A percentile compares a stretch with the other conserved stretches of the same genome.
Evolutionary conservation across 1,140 invertebrate species (phyloP).

Genomic region (Rhyacophila brunnea): DNA sequence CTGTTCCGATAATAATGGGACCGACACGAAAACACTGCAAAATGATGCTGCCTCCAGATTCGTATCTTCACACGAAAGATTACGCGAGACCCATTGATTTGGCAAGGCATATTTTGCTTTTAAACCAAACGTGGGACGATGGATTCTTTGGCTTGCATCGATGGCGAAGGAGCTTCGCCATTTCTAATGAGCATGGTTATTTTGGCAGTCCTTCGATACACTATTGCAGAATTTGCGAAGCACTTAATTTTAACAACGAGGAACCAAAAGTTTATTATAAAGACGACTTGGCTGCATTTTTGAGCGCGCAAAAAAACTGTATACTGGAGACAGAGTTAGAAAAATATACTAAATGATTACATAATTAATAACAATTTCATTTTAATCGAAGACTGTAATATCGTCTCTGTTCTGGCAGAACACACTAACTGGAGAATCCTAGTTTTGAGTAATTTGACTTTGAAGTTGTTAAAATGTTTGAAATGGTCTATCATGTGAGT

Average conservation of each 20-base stretch:
- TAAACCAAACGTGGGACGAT: constrained; percentile 53
- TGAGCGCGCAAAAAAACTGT: constrained; percentile 51
- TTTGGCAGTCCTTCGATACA: constrained; percentile 62
- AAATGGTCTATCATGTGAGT: too few relatives aligned
- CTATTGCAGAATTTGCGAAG: constrained; percentile 75
- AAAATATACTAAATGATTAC: too few relatives aligned
- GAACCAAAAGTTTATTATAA: constrained; percentile 47
- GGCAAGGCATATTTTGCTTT: constrained; percentile 58
- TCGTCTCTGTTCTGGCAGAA: too few relatives aligned
- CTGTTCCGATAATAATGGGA: constrained; percentile 67
- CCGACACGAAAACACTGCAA: constrained; percentile 49
- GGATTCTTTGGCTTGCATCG: constrained; percentile 62
- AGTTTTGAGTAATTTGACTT: too few relatives aligned
- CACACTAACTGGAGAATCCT: too few relatives aligned
- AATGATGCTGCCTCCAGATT: constrained; percentile 55
- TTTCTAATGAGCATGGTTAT: constrained; percentile 68
- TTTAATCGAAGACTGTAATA: too few relatives aligned
- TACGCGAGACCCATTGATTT: constrained; percentile 61
- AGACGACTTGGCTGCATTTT: constrained; percentile 47
- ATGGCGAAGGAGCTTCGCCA: constrained; percentile 63
- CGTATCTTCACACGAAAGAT: constrained; percentile 70
- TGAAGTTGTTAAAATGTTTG: too few relatives aligned
- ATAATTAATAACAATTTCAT: too few relatives aligned
- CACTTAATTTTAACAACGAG: constrained; percentile 58
- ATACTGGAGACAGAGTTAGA: too few relatives aligned